Percentiles rank a stretch among this genome's conserved stretches.
These are phyloP conservation scores for Beris chalybata DNA, from an alignment of 2,888 invertebrate species.

Conservation along the genomic window DNA sequence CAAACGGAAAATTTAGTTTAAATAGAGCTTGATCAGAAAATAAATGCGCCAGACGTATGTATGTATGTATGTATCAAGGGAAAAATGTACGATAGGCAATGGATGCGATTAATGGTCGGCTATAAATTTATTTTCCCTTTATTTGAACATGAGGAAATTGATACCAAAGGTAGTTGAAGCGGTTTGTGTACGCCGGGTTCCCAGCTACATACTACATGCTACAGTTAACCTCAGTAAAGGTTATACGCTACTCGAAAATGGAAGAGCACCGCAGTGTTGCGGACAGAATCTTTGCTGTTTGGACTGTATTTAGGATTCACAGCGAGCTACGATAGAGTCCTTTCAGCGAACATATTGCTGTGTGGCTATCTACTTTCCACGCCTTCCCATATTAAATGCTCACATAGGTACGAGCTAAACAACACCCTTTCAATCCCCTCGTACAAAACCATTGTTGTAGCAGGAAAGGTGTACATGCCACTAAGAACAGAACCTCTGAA, in stretches of 20 bases:
- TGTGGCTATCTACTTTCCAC: neutral
- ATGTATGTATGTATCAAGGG: too few relatives aligned
- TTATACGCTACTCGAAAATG: neutral
- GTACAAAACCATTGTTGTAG: too few relatives aligned
- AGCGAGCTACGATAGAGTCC: conserved; percentile 12
- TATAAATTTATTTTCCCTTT: conserved; percentile 29
- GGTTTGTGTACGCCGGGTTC: neutral
- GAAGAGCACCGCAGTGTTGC: neutral
- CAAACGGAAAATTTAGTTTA: too few relatives aligned
- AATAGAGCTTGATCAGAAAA: neutral
- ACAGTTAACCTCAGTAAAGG: neutral
- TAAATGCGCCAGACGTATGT: conserved; percentile 3
- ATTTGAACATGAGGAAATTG: conserved; percentile 23
- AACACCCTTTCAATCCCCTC: too few relatives aligned
- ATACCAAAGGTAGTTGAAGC: neutral
- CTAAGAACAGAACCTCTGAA: neutral
- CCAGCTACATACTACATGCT: neutral
- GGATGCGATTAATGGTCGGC: conserved; percentile 35
- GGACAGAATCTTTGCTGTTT: neutral
- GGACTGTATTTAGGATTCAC: conserved; percentile 30
- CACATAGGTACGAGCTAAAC: too few relatives aligned
- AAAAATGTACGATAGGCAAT: neutral
- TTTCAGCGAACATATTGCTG: conserved; percentile 12
- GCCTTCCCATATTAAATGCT: neutral
- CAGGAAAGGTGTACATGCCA: too few relatives aligned